Evolutionary conservation across 2,888 invertebrate genomes (phyloP).

Genomic region (Dexiosoma caninum): DNA sequence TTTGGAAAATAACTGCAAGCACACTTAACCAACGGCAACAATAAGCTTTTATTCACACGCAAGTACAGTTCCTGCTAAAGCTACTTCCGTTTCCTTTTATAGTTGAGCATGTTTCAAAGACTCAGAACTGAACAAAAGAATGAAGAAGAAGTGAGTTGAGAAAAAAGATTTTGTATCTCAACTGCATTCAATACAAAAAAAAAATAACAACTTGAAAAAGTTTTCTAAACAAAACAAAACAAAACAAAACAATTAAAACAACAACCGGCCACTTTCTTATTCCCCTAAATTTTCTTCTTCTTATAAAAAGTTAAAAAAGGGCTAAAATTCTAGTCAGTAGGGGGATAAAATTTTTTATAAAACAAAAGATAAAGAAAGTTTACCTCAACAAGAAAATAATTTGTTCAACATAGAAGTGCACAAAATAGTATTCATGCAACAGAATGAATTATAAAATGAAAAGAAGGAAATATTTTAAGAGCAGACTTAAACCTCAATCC

Average conservation of each 20-base stretch:
- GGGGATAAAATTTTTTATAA: not conserved
- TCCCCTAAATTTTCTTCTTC: not conserved
- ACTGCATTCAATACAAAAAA: not conserved
- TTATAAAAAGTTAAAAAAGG: not conserved
- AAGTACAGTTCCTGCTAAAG: slow-evolving; percentile 29
- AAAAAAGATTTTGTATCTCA: not conserved
- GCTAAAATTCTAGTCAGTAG: not conserved
- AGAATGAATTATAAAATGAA: slow-evolving; percentile 13
- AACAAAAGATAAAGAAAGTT: slow-evolving; percentile 38
- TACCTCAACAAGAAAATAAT: slow-evolving; percentile 29
- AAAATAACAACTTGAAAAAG: too few relatives aligned
- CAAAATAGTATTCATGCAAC: not conserved
- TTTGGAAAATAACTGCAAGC: not conserved
- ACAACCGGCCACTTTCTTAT: slow-evolving; percentile 20
- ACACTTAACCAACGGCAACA: slow-evolving; percentile 4
- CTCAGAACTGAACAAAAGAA: not conserved
- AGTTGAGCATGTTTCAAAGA: not conserved
- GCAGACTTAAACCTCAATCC: not conserved
- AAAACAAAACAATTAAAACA: slow-evolving; percentile 19
- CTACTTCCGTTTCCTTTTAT: slow-evolving; percentile 43
- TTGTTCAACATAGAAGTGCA: slow-evolving; percentile 19
- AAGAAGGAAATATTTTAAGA: not conserved
- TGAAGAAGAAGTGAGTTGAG: not conserved
- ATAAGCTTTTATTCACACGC: slow-evolving; percentile 25
- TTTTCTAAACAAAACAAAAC: not conserved